Base-by-base conservation (phyloP, 2,888 invertebrate genomes). In the Mimumesa dahlbomi region DNA sequence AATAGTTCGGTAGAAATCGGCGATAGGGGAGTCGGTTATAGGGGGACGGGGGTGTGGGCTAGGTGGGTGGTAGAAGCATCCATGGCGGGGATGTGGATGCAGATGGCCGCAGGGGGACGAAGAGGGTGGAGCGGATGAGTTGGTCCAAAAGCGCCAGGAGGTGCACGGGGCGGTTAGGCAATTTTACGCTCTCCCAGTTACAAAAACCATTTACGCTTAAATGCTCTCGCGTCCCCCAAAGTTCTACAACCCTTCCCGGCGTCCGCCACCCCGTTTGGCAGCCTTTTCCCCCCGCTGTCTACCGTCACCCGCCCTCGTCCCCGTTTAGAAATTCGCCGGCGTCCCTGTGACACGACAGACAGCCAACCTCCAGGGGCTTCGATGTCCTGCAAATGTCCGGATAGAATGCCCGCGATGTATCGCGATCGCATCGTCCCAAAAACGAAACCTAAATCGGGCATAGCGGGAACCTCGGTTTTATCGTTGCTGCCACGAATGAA, bases 131-230 rank as follows among this genome's bases (percentile, higher is more conserved):
- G 77, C 77, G 80, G 76, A 81, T 82, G 82, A 82, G 84, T 83
- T 83, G 79, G 81, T 77, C 81, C 83, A 83, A 83, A 79, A 83
- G 79, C 82, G 77, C 73, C 81, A 82, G 80, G 77, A 81, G 79
- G 77, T 82, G 82, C 83, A 84, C 82, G 80, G 78, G 82, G 84
- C 83, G 87, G 87, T 88, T 87, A 86, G 87, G 86, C 88, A 88
- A 88, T 89, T 89, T 89, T 87, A 88, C 88, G 88, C 88, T 89
- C 85, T 85, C 83, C 85, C 88, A 87, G 87, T 88, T 86, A 86
- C 88, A 87, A 88, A 88, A 89, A 89, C 85, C 87, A 87, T 88
- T 87, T 84, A 87, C 87, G 88, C 85, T 88, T 85, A 88, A 88
- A 88, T 87, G 87, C 85, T 80, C 82, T 84, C 84, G 80, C 83